phyloP scores from a whole-genome alignment of 2,888 invertebrate genomes.

The Podotricha telesiphe region DNA sequence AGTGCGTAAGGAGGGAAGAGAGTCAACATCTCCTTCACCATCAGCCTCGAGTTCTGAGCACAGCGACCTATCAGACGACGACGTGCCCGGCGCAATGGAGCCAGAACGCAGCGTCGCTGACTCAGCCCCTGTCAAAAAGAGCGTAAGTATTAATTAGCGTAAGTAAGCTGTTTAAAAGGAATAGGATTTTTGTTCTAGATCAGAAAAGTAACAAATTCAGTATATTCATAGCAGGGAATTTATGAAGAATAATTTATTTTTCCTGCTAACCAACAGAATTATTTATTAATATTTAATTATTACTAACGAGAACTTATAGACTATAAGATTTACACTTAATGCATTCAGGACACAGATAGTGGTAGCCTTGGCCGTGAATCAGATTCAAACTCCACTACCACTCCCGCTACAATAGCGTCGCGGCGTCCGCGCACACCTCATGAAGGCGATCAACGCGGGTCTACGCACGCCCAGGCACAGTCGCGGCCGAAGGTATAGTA shows the following conservation, averaged over 20 bases:
- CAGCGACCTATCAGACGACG: constrained; percentile 76
- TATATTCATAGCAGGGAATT: too few species aligned
- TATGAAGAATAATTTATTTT: too few species aligned
- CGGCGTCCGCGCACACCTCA: constrained; percentile 60
- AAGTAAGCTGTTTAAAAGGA: too few species aligned
- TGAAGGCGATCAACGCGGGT: constrained; percentile 49
- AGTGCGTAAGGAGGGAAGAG: constrained; percentile 62
- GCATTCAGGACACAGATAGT: constrained; percentile 74
- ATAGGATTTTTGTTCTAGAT: too few species aligned
- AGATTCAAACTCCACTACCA: constrained; percentile 90
- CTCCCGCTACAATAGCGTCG: constrained; percentile 88
- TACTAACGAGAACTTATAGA: too few species aligned
- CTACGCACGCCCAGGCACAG: constrained; percentile 38
- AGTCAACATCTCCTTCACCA: constrained; percentile 88
- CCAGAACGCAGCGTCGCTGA: constrained; percentile 47
- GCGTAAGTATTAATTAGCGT: constrained; percentile 57
- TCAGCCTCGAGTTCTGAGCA: constrained; percentile 87
- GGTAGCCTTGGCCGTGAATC: constrained; percentile 89
- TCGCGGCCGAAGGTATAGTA: constrained; percentile 37
- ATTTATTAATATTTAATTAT: too few species aligned
- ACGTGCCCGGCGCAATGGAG: constrained; percentile 55
- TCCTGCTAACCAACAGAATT: too few species aligned
- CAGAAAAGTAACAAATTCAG: too few species aligned
- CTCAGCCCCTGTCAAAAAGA: constrained; percentile 68
- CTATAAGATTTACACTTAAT: not conserved